phyloP scores from a whole-genome alignment of 2,888 invertebrate species.

The Trachelus iudaicus region DNA sequence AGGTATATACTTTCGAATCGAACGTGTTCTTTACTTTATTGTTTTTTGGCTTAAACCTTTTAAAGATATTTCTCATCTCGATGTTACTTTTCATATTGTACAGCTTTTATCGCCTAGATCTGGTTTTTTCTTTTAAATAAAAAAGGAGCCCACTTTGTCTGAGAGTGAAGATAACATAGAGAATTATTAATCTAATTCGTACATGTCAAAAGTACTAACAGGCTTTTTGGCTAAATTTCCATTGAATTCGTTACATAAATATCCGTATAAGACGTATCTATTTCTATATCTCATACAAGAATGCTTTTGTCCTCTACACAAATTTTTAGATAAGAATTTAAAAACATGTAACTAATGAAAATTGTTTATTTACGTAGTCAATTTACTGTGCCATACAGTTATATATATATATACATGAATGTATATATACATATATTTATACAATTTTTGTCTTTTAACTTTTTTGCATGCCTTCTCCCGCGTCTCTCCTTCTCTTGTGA shows the following conservation, averaged over 20 bases:
- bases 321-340: not conserved
- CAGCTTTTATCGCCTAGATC: not conserved
- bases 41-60: not conserved
- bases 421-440: slow-evolving; percentile 44
- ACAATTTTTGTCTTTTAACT: slow-evolving; percentile 65
- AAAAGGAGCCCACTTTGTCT: not conserved
- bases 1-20: not conserved
- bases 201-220: not conserved
- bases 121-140: not conserved
- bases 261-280: not conserved
- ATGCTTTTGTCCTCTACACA: not conserved
- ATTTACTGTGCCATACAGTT: not conserved
- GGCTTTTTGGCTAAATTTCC: not conserved
- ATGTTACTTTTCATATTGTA: not conserved
- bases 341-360: not conserved
- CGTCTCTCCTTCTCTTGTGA: slow-evolving; percentile 76
- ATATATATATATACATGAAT: not conserved
- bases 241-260: not conserved
- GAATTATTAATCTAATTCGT: not conserved
- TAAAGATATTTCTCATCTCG: not conserved
- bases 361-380: not conserved
- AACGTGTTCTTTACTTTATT: not conserved
- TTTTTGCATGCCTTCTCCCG: slow-evolving; percentile 76
- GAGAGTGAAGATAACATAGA: not conserved
- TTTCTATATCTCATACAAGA: not conserved